Percentiles rank a stretch among this genome's conserved stretches.
Evolutionary conservation across 2,888 invertebrate species (phyloP).

Genomic region (Exocentrus adspersus): DNA sequence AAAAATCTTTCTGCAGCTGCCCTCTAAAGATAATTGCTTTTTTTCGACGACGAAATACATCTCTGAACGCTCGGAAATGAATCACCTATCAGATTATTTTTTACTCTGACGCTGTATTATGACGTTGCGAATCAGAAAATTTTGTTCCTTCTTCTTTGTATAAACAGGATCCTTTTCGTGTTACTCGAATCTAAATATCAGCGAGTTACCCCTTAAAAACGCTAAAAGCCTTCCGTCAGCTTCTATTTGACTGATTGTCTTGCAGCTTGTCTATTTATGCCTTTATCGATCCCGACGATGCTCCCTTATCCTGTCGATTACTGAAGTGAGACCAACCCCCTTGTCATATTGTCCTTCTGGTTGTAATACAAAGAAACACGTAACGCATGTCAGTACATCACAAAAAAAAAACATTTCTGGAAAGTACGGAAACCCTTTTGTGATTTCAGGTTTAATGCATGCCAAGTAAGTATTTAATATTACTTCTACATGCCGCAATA

Average conservation of each 20-base stretch:
- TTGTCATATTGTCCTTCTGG: not conserved
- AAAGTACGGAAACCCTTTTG: no score
- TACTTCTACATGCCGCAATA: no score
- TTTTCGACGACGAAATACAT: no score
- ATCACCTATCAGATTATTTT: no score
- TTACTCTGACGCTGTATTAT: no score
- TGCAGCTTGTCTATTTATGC: slow-evolving; percentile 51
- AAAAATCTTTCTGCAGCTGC: not conserved
- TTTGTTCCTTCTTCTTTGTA: not conserved
- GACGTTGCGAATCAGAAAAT: not conserved
- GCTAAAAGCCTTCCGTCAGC: slow-evolving; percentile 54
- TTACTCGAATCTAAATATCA: slow-evolving; percentile 4
- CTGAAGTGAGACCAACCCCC: slow-evolving; percentile 1
- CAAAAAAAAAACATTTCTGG: no score
- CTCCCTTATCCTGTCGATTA: slow-evolving; percentile 1
- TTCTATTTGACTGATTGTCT: slow-evolving; percentile 57
- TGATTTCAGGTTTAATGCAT: no score
- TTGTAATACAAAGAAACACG: not conserved
- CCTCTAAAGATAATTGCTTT: no score
- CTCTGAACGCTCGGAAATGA: no score
- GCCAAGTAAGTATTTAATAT: no score
- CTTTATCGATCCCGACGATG: slow-evolving; percentile 29
- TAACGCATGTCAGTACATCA: not conserved
- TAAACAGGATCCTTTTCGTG: not conserved
- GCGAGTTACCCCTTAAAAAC: slow-evolving; percentile 51